phyloP scores from a whole-genome alignment of 2,888 invertebrate species.

The Incurvaria masculella region DNA sequence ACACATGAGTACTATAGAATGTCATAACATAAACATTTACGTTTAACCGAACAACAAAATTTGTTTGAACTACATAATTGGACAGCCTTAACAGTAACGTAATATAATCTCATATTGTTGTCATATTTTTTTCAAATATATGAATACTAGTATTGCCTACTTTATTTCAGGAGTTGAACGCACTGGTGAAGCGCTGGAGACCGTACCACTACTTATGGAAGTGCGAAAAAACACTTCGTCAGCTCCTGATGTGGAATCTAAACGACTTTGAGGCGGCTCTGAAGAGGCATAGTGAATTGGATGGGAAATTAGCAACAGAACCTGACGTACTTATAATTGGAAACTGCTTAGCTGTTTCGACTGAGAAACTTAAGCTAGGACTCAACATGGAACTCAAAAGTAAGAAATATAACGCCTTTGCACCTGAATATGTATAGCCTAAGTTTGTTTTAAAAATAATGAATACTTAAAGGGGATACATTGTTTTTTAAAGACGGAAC shows the following conservation, averaged over 20 bases:
- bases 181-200: constrained; percentile 81
- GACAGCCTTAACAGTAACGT: too few relatives aligned
- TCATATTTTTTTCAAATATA: too few relatives aligned
- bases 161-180: constrained; percentile 70
- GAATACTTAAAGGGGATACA: too few relatives aligned
- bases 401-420: constrained; percentile 18
- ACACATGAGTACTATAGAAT: background rate
- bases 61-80: too few relatives aligned
- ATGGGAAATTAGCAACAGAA: constrained; percentile 68
- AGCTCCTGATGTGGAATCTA: constrained; percentile 69
- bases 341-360: constrained; percentile 72
- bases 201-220: constrained; percentile 88
- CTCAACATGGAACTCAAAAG: constrained; percentile 80
- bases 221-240: constrained; percentile 76
- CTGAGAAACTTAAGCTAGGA: constrained; percentile 82
- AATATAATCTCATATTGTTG: too few relatives aligned
- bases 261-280: constrained; percentile 73
- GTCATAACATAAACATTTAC: too few relatives aligned
- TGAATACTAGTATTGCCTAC: too few relatives aligned
- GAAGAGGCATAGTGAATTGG: constrained; percentile 73
- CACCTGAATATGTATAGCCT: too few relatives aligned
- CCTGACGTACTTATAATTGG: constrained; percentile 71
- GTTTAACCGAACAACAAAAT: too few relatives aligned
- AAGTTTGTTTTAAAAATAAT: too few relatives aligned
- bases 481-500: constrained; percentile 56